phyloP scores from a whole-genome alignment of 2,797 vertebrate species.

The Bradypodion ventrale region DNA sequence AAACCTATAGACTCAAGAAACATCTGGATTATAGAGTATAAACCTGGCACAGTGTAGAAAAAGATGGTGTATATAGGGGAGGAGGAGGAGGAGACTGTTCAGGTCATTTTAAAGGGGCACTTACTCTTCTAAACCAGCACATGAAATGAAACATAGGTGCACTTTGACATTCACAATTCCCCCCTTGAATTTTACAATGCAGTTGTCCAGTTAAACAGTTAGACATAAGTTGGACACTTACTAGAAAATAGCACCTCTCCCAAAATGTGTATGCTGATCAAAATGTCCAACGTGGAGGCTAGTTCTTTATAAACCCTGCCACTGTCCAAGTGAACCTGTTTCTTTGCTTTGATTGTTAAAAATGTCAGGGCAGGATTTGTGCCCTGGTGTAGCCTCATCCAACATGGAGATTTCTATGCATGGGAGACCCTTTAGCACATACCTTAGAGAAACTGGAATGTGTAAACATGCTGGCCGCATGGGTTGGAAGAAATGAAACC shows the following conservation, averaged over 20 bases:
- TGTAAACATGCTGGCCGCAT: too few relatives aligned
- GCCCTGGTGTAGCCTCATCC: too few relatives aligned
- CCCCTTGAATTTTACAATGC: not conserved
- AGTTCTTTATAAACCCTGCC: too few relatives aligned
- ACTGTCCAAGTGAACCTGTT: too few relatives aligned
- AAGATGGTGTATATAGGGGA: too few relatives aligned
- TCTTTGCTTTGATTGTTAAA: too few relatives aligned
- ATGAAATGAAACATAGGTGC: not conserved
- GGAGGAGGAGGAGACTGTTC: not conserved
- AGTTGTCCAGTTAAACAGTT: not conserved
- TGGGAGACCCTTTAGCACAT: too few relatives aligned
- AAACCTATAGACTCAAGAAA: not conserved
- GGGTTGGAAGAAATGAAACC: too few relatives aligned
- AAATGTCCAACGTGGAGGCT: too few relatives aligned
- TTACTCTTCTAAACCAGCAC: not conserved
- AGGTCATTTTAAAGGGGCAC: not conserved
- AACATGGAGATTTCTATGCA: too few relatives aligned
- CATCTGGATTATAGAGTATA: not conserved
- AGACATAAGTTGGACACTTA: not conserved
- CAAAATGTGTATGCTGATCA: not conserved
- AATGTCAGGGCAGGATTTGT: too few relatives aligned
- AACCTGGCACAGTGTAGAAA: not conserved
- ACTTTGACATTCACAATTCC: not conserved
- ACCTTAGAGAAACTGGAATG: too few relatives aligned
- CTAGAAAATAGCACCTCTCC: not conserved